These are phyloP conservation scores for Gephyroberyx darwinii DNA, from an alignment of 2,797 vertebrate genomes.

Conservation along the genomic window DNA sequence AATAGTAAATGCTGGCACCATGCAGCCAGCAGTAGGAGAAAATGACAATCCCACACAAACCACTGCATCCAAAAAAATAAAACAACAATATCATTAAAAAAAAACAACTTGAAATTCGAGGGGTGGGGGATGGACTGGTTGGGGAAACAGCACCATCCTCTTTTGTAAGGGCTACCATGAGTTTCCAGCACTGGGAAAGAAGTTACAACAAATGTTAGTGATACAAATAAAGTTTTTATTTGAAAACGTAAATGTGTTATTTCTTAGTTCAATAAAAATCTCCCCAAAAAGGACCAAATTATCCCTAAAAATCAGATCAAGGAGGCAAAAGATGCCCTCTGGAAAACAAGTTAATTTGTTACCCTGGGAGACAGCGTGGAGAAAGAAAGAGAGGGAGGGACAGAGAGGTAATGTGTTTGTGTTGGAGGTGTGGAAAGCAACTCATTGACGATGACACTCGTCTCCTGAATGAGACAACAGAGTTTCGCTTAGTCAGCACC, in stretches of 20 bases:
- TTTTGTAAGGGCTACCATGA: no score
- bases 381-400: not conserved
- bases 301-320: no score
- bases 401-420: slow-evolving; percentile 42
- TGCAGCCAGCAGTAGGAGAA: not conserved
- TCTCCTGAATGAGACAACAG: slow-evolving; percentile 46
- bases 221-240: not conserved
- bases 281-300: no score
- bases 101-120: no score
- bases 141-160: no score
- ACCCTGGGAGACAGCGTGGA: not conserved
- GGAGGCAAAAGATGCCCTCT: not conserved
- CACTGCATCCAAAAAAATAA: no score
- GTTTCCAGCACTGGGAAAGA: no score
- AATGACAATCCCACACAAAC: no score
- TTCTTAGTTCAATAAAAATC: no score
- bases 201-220: not conserved
- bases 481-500: slow-evolving; percentile 59
- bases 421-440: slow-evolving; percentile 52
- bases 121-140: no score
- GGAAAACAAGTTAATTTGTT: not conserved
- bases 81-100: no score
- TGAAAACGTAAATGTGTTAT: not conserved
- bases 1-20: not conserved
- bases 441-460: slow-evolving; percentile 52